phyloP scores from a whole-genome alignment of 2,113 vertebrate species.

The Origma solitaria region DNA sequence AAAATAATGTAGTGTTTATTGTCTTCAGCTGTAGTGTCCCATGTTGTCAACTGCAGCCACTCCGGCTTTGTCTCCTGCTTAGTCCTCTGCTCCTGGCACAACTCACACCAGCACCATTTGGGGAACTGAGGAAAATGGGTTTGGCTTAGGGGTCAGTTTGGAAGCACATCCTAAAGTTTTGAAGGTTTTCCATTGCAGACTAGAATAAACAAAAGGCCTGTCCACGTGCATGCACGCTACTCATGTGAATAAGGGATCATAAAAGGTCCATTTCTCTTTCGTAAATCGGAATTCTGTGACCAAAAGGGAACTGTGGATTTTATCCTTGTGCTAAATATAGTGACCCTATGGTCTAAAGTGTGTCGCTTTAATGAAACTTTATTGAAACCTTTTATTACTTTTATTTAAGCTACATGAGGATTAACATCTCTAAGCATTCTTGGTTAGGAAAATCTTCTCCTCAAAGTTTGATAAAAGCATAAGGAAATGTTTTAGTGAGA shows the following conservation, averaged over 20 bases:
- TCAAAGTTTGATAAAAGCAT: neutral
- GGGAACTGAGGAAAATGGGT: neutral
- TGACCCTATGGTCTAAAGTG: neutral
- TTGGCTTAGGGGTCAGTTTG: neutral
- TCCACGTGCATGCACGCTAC: neutral
- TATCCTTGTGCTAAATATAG: neutral
- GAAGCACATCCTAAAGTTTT: neutral
- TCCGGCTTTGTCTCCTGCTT: neutral
- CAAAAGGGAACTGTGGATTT: neutral
- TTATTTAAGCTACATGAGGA: neutral
- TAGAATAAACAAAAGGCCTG: neutral
- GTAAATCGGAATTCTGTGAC: neutral
- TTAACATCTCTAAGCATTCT: neutral
- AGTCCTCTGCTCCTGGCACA: neutral
- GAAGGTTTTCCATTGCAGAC: neutral
- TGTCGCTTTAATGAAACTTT: neutral
- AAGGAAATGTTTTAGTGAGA: neutral
- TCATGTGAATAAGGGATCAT: neutral
- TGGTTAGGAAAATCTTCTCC: neutral
- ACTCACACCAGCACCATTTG: neutral
- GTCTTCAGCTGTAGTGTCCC: neutral
- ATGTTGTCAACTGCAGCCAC: neutral
- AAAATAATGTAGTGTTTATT: neutral
- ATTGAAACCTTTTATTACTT: neutral
- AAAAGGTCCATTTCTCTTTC: neutral